Evolutionary conservation across 2,113 vertebrate species (phyloP), one percentile per base, ranked within the genome.

Genomic region (Pholis gunnellus): DNA sequence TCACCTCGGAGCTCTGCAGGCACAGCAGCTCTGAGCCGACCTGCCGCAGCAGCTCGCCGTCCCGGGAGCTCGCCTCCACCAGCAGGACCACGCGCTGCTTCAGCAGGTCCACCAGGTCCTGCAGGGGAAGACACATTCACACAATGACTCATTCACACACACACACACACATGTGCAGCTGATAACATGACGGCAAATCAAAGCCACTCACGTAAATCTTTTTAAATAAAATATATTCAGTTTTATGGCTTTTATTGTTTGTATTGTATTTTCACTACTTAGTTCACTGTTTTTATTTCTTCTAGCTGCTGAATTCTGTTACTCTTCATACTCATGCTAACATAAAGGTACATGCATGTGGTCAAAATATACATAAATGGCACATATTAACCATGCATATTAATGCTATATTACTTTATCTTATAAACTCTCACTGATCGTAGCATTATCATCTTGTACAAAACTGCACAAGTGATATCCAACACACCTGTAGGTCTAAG

Each of bases 1-100:
- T 88, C 81, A 85, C 82, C 82, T 89, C 89, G 0, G 94, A 94
- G 85, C 83, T 90, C 89, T 95, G 95, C 65, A 95, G 90, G 63
- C 79, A 88, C 75, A 91, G 69, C 81, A 95, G 86, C 73, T 95
- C 95, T 1, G 85, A 56, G 61, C 83, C 68, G 27, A 95, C 89
- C 83, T 95, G 93, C 75, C 63, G 80, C 56, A 94, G 86, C 27
- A 92, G 80, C 36, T 90, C 89, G 0, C n/a, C 72, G 6, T 94
- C 92, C n/a, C 50, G 70, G 20, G 42, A 61, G 69, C 86, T 92
- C 54, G 83, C 92, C 67, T 90, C 87, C 20, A 29, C 84, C 11
- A 93, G 68, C 5, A 84, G 79, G 75, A 65, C 27, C 78, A 91
- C 11, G 0, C 80, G 87, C 71, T 89, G 90, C 90, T 86, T 90